Percentiles rank a stretch among this genome's conserved stretches.
Conservation (phyloP, 1,140 invertebrate species). For the Monomorium pharaonis region DNA sequence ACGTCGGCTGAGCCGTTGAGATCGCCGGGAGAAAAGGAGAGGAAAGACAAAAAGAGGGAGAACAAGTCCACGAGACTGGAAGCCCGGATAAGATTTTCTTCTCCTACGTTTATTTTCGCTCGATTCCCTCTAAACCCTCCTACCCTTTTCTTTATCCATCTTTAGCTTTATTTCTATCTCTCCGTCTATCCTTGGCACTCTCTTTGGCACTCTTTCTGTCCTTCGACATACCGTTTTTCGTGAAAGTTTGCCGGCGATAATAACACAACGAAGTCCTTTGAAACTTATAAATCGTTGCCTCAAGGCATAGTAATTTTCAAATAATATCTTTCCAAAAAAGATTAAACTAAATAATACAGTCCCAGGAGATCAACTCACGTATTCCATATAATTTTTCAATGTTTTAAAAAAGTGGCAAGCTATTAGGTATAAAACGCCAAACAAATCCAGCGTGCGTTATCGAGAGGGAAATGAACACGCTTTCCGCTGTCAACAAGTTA, state of each 20-base stretch:
- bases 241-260: neutral
- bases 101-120: conserved; percentile 78
- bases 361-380: neutral
- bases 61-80: conserved; percentile 70
- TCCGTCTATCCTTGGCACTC: conserved; percentile 23
- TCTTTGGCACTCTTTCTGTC: neutral
- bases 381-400: neutral
- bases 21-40: conserved; percentile 70
- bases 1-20: conserved; percentile 79
- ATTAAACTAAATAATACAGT: neutral
- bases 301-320: neutral
- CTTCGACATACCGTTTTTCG: conserved; percentile 20
- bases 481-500: conserved; percentile 59
- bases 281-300: neutral
- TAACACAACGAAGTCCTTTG: neutral
- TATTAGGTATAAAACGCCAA: neutral
- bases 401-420: neutral
- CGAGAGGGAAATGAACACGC: conserved; percentile 46
- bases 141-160: neutral
- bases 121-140: conserved; percentile 51
- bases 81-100: conserved; percentile 81
- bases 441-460: conserved; percentile 4
- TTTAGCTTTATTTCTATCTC: conserved; percentile 37
- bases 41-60: conserved; percentile 71
- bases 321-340: conserved; percentile 6